phyloP scores from a whole-genome alignment of 2,888 invertebrate genomes.

The Priocnemis perturbator region DNA sequence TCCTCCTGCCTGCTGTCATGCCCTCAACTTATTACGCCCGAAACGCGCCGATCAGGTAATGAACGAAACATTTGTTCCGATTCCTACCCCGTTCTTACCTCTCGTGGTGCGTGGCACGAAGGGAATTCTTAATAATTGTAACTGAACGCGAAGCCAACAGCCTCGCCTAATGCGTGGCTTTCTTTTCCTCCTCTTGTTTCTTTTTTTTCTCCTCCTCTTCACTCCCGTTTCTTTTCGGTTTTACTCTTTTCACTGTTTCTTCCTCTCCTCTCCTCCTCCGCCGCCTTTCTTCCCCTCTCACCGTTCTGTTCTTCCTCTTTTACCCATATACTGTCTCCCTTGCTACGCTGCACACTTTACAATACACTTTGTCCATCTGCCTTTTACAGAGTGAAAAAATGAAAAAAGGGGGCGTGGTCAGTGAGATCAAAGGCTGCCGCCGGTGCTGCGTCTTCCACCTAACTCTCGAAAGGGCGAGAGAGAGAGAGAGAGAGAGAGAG shows the following conservation, averaged over 20 bases:
- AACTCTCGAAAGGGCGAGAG: conserved; percentile 54
- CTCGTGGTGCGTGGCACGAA: conserved; percentile 44
- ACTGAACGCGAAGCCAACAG: conserved; percentile 71
- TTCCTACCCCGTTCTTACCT: conserved; percentile 30
- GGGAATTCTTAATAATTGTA: conserved; percentile 74
- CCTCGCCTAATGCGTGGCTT: conserved; percentile 52
- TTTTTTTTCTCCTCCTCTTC: conserved; percentile 16
- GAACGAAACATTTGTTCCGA: conserved; percentile 62
- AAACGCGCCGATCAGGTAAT: conserved; percentile 69
- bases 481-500: conserved; percentile 33
- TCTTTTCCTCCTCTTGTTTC: conserved; percentile 15
- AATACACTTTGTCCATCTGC: conserved; percentile 76
- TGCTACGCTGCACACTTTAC: conserved; percentile 74
- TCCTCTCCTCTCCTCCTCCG: conserved; percentile 22
- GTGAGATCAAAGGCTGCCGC: conserved; percentile 74
- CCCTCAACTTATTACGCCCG: conserved; percentile 59
- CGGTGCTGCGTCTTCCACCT: conserved; percentile 52
- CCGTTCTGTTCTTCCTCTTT: conserved; percentile 3
- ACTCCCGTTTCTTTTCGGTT: conserved; percentile 6
- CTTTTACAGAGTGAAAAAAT: conserved; percentile 75
- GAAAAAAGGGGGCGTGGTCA: conserved; percentile 74
- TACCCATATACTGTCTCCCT: conserved; percentile 40
- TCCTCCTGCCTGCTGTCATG: conserved; percentile 7
- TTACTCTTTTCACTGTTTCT: conserved; percentile 13
- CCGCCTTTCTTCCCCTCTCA: conserved; percentile 12